A percentile compares a stretch with the other conserved stretches of the same genome.
Conservation (phyloP, 2,113 vertebrate species). For the Origma solitaria region DNA sequence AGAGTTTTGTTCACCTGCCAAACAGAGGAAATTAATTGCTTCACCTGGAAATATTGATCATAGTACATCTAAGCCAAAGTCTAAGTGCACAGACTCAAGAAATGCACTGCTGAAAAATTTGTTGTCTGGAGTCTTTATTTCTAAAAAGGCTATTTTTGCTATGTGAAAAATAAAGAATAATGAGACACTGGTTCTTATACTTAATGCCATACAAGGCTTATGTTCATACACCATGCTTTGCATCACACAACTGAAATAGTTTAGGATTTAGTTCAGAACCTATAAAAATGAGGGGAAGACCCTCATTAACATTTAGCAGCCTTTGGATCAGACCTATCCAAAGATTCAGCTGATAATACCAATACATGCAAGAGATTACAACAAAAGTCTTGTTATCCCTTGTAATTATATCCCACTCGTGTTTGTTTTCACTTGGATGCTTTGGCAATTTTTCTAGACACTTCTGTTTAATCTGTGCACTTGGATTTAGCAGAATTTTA, state of each 20-base stretch:
- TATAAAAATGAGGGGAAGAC: neutral
- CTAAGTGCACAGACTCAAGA: neutral
- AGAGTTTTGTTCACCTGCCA: constrained; percentile 44
- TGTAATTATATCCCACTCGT: neutral
- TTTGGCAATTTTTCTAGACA: constrained; percentile 7
- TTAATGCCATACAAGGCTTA: neutral
- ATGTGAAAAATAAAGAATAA: constrained; percentile 5
- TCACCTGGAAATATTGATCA: constrained; percentile 8
- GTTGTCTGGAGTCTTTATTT: neutral
- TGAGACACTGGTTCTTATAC: neutral
- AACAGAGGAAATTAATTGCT: constrained; percentile 38
- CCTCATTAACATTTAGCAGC: constrained; percentile 19
- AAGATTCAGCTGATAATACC: constrained; percentile 38
- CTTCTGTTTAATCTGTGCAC: neutral
- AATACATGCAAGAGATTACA: constrained; percentile 24
- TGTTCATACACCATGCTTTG: neutral
- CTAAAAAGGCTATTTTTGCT: neutral
- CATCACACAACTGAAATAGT: neutral
- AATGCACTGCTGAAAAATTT: neutral
- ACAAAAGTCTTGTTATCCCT: constrained; percentile 17
- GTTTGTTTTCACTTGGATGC: constrained; percentile 31
- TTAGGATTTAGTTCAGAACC: neutral
- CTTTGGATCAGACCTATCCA: neutral
- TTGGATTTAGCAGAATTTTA: neutral
- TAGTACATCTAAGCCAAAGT: neutral